phyloP scores from a whole-genome alignment of 2,888 invertebrate species.

The Leptarthrus brevirostris region DNA sequence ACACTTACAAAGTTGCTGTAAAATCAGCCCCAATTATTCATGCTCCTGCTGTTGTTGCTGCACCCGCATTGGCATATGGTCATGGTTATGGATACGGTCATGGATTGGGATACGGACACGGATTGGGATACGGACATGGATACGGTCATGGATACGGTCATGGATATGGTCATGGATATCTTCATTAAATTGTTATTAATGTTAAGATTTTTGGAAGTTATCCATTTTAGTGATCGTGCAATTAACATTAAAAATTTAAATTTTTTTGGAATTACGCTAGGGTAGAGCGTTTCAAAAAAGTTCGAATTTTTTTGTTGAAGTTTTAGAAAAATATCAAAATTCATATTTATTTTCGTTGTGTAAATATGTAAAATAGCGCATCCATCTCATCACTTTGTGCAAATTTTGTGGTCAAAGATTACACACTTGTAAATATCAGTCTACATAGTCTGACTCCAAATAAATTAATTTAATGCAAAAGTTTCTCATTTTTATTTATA shows the following conservation, averaged over 20 bases:
- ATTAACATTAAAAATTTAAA: constrained; percentile 29
- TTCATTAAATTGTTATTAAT: constrained; percentile 13
- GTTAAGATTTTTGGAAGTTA: constrained; percentile 1
- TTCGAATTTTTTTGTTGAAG: constrained; percentile 37
- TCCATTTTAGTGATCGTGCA: constrained; percentile 32
- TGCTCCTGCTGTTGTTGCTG: constrained; percentile 53
- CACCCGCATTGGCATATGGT: constrained; percentile 56
- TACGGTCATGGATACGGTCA: neutral
- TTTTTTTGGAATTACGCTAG: constrained; percentile 7
- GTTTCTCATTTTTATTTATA: too few species aligned
- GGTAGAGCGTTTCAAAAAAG: constrained; percentile 2
- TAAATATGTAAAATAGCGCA: constrained; percentile 17
- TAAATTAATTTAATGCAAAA: constrained; percentile 54
- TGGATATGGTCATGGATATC: constrained; percentile 26
- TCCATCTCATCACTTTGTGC: constrained; percentile 41
- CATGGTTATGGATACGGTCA: constrained; percentile 54
- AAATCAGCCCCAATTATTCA: constrained; percentile 61
- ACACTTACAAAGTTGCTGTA: constrained; percentile 62
- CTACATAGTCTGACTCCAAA: constrained; percentile 50
- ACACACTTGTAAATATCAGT: constrained; percentile 51
- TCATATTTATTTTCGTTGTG: constrained; percentile 37
- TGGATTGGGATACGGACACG: constrained; percentile 16
- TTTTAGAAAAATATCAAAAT: constrained; percentile 2
- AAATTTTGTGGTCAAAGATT: constrained; percentile 51
- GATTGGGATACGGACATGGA: constrained; percentile 29